These are phyloP conservation scores for Phaetusa simplex DNA, from an alignment of 2,113 vertebrate genomes.

Conservation along the genomic window DNA sequence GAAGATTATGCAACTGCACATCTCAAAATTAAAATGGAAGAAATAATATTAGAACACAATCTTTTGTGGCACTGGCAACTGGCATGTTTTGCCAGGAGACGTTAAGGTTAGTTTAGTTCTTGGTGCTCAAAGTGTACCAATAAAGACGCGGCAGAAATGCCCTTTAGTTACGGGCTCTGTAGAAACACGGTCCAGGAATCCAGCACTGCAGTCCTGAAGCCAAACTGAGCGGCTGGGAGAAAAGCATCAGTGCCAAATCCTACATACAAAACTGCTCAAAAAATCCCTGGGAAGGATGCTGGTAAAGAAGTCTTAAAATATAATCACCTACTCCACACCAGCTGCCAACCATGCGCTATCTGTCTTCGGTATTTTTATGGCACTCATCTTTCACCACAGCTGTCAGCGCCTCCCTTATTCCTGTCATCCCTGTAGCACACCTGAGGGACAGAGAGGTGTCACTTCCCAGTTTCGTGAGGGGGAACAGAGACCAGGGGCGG, in stretches of 20 bases:
- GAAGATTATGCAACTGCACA: background rate
- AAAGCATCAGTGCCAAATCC: background rate
- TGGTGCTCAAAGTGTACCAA: background rate
- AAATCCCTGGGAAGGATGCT: background rate
- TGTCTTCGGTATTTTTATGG: background rate
- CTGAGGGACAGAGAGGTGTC: background rate
- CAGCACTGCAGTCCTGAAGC: background rate
- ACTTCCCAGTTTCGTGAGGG: background rate
- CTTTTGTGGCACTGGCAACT: background rate
- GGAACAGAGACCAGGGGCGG: background rate
- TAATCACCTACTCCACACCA: background rate
- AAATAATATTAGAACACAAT: background rate
- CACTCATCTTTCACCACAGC: background rate
- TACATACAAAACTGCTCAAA: background rate
- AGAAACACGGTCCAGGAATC: background rate
- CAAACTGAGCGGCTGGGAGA: background rate
- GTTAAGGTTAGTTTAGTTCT: background rate
- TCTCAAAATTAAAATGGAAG: background rate
- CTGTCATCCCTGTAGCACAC: background rate
- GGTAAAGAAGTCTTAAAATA: background rate
- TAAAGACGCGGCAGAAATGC: background rate
- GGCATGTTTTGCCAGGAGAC: background rate
- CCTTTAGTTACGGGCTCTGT: background rate
- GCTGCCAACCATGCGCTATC: background rate
- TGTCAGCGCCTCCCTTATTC: background rate